Evolutionary conservation across 2,888 invertebrate genomes (phyloP).

Genomic region (Ceratothoa steindachneri): DNA sequence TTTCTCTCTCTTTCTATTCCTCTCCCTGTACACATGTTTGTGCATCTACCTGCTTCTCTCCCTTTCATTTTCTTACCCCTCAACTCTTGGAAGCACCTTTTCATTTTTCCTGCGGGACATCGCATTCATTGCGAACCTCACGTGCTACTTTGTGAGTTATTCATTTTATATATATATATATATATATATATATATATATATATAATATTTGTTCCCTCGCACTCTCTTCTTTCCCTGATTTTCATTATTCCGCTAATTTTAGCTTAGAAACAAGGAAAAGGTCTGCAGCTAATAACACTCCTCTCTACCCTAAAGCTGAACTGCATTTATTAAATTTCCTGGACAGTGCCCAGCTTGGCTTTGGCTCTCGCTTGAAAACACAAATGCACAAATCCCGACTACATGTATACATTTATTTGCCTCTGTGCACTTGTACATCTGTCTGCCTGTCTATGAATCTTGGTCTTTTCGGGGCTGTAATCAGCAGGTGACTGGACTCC

Average conservation of each 20-base stretch:
- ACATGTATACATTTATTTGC: not conserved
- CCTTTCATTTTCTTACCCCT: not conserved
- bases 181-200: too few species aligned
- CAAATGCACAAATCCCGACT: too few species aligned
- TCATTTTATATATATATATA: too few species aligned
- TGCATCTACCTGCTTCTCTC: not conserved
- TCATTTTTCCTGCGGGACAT: not conserved
- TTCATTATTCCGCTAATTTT: constrained; percentile 3
- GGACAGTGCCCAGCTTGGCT: not conserved
- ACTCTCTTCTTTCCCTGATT: not conserved
- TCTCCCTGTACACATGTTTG: not conserved
- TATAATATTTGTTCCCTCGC: not conserved
- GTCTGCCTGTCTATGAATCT: not conserved
- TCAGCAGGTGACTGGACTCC: too few species aligned
- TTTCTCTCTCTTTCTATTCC: not conserved
- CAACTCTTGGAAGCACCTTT: too few species aligned
- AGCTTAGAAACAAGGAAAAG: constrained; percentile 4
- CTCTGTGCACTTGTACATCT: not conserved
- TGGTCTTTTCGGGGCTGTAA: not conserved
- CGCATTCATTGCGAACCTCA: too few species aligned
- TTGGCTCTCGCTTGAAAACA: not conserved
- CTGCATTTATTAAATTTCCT: constrained; percentile 12
- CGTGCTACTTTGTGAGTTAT: too few species aligned
- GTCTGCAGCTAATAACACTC: constrained; percentile 10
- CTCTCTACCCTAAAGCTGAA: constrained; percentile 10